Evolutionary conservation across 1,140 invertebrate species (phyloP), one percentile per base, ranked within the genome.

Genomic region (Maconellicoccus hirsutus): DNA sequence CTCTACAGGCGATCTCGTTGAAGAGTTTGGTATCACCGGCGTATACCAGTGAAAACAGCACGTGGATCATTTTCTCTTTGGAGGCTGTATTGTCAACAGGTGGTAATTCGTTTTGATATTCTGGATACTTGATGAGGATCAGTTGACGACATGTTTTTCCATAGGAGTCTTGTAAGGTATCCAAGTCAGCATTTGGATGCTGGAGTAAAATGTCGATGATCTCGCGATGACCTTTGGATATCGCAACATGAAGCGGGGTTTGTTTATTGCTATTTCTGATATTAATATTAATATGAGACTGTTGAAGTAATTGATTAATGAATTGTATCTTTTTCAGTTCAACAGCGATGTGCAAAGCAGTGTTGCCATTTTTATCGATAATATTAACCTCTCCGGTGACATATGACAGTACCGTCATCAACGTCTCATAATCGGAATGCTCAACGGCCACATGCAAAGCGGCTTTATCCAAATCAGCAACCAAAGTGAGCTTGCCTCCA

Each of bases 401-500:
- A 33, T 33, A 6, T 3, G 3, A 6, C 12, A 33, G 12, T 33
- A 33, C 3, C 4, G 77, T 75, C 26, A 76, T 74, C 6, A 91
- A 71, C 12, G 83, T 83, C 3, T 81, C 77, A 0, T 79, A 76
- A 75, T 87, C 82, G 42, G 82, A 81, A 1, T 79, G 81, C 75
- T 87, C 83, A 0, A 83, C 81, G 0, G 86, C 86, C 71, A 86
- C 87, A 78, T 88, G 89, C 42, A 91, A 80, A 0, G 87, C 86
- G 1, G 84, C 3, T 33, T 12, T 33, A 12, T 12, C n/a, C n/a
- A n/a, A n/a, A n/a, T n/a, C n/a, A n/a, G n/a, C n/a, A n/a, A n/a
- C n/a, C n/a, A n/a, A n/a, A n/a, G n/a, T n/a, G n/a, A n/a, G n/a
- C n/a, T n/a, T n/a, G n/a, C n/a, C n/a, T n/a, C n/a, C n/a, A n/a